A percentile compares a stretch with the other conserved stretches of the same genome.
Conservation (phyloP, 2,797 vertebrate genomes). For the Lemur catta region DNA sequence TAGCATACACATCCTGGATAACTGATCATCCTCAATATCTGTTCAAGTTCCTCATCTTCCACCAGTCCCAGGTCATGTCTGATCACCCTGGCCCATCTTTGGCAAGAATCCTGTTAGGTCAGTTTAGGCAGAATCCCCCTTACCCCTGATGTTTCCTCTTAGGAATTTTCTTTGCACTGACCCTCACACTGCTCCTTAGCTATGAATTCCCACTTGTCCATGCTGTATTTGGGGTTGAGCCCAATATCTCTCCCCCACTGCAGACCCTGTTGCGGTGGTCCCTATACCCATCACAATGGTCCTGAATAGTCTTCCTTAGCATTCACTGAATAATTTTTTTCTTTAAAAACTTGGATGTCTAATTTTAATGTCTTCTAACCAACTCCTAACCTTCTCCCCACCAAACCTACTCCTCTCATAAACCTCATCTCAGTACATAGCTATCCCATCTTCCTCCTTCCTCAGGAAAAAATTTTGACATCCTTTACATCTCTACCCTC, state of each 20-base stretch:
- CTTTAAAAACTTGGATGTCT: background rate
- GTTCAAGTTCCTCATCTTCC: background rate
- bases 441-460: background rate
- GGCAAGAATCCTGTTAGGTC: background rate
- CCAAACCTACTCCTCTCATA: background rate
- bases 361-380: slow-evolving; percentile 5
- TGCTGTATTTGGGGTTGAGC: background rate
- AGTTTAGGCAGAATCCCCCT: background rate
- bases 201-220: background rate
- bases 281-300: background rate
- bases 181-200: background rate
- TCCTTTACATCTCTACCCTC: background rate
- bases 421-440: background rate
- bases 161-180: background rate
- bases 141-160: background rate
- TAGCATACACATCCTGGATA: background rate
- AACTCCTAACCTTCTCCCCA: background rate
- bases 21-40: background rate
- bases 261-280: background rate
- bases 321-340: background rate
- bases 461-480: background rate
- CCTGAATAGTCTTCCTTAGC: background rate
- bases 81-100: background rate
- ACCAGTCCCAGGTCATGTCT: background rate
- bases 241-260: background rate